Conservation (phyloP, 2,888 invertebrate species). For the Julus scanicus region DNA sequence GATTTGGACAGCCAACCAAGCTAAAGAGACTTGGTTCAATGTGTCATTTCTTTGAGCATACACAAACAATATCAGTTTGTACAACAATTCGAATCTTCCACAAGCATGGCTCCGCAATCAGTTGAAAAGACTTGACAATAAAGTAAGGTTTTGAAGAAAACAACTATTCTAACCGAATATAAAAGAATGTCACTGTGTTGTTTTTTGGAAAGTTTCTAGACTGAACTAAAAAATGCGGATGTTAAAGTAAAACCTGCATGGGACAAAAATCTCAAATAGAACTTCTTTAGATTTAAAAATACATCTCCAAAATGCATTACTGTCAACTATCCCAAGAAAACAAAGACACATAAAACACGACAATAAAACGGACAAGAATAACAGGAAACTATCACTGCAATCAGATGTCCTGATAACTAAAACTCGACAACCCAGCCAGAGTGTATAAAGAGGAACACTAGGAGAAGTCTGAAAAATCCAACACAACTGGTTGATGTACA, state of each 20-base stretch:
- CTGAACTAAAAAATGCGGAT: neutral
- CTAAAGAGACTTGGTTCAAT: neutral
- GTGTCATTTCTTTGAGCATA: neutral
- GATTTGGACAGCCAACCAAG: neutral
- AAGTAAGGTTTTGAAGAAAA: neutral
- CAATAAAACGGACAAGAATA: no score
- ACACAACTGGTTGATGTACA: no score
- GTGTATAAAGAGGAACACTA: no score
- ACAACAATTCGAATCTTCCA: neutral
- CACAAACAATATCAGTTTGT: neutral
- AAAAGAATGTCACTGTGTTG: constrained; percentile 18
- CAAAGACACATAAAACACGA: no score
- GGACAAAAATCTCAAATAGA: neutral
- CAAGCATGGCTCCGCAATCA: neutral
- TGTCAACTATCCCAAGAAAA: neutral
- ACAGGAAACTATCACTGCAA: no score
- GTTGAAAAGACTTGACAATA: neutral
- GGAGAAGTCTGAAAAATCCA: no score
- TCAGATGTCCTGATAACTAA: no score
- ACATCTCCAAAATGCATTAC: neutral
- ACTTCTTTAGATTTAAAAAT: neutral
- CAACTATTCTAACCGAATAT: neutral
- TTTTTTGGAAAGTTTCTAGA: neutral
- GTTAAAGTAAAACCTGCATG: no score
- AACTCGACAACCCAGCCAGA: no score